phyloP scores from a whole-genome alignment of 2,888 invertebrate species.

The Macaria liturata region DNA sequence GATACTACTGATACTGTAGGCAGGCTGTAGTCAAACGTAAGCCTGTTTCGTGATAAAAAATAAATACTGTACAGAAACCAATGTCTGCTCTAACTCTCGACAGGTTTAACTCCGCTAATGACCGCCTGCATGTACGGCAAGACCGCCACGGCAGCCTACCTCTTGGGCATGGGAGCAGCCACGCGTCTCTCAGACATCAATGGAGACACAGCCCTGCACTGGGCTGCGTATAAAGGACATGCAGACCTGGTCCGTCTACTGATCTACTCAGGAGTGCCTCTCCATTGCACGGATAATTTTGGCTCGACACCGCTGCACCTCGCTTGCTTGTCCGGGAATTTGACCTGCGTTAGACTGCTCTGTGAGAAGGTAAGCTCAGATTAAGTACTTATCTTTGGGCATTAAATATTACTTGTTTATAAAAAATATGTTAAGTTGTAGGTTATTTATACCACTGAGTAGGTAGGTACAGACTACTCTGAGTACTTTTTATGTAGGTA shows the following conservation, averaged over 20 bases:
- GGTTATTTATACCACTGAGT: no score
- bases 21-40: no score
- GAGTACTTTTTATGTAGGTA: no score
- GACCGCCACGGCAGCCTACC: slow-evolving; percentile 94
- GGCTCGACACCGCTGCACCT: slow-evolving; percentile 96
- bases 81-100: slow-evolving; percentile 1
- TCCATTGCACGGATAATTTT: slow-evolving; percentile 95
- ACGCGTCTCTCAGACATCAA: slow-evolving; percentile 95
- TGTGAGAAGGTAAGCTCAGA: slow-evolving; percentile 89
- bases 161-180: slow-evolving; percentile 94
- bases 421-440: no score
- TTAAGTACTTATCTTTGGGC: no score
- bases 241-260: slow-evolving; percentile 93
- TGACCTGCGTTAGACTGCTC: slow-evolving; percentile 92
- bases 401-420: no score
- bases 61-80: no score
- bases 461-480: no score
- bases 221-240: slow-evolving; percentile 97
- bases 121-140: slow-evolving; percentile 97
- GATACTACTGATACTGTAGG: no score
- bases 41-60: no score
- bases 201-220: slow-evolving; percentile 96
- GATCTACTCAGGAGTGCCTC: slow-evolving; percentile 95
- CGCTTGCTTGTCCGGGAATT: slow-evolving; percentile 94
- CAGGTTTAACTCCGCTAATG: slow-evolving; percentile 92